These are phyloP conservation scores for Drosophila bifasciata DNA, from an alignment of 1,140 invertebrate species.

Conservation along the genomic window DNA sequence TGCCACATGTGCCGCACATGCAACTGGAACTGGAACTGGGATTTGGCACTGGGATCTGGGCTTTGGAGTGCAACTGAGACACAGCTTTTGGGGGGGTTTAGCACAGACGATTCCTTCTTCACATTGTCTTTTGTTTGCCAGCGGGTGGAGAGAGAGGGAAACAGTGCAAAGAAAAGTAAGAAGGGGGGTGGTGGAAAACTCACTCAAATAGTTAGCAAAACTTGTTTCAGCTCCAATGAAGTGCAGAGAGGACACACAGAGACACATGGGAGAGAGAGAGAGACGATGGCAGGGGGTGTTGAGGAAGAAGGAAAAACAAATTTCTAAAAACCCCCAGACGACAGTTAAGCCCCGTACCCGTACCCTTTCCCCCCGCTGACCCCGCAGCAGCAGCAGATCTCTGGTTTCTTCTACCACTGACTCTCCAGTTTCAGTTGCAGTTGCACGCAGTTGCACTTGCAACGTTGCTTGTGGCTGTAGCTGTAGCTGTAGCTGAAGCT, in stretches of 20 bases:
- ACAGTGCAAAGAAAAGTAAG: conserved; percentile 38
- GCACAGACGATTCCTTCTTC: no score
- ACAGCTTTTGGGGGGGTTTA: no score
- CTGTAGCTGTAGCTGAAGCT: conserved; percentile 9
- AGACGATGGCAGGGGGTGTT: background rate
- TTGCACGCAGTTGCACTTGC: conserved; percentile 22
- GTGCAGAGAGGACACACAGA: conserved; percentile 40
- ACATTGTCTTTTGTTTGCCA: conserved; percentile 70
- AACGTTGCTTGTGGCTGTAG: conserved; percentile 1
- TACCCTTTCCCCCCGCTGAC: background rate
- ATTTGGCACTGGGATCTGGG: background rate
- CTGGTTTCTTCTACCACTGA: background rate
- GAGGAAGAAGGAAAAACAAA: conserved; percentile 47
- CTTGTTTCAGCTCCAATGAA: conserved; percentile 75
- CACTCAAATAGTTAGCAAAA: conserved; percentile 72
- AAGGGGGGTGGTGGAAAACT: conserved; percentile 35
- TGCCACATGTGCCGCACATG: conserved; percentile 31
- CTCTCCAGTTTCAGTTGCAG: conserved; percentile 29
- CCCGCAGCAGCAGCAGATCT: background rate
- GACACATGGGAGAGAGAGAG: conserved; percentile 7
- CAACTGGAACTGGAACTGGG: conserved; percentile 12
- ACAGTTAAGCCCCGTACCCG: conserved; percentile 60
- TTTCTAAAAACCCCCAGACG: conserved; percentile 64
- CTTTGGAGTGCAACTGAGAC: no score
- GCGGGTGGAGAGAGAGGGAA: conserved; percentile 26